A percentile compares a stretch with the other conserved stretches of the same genome.
Conservation (phyloP, 35 echinoderm and acorn worm genomes). For the Amphiura filiformis region DNA sequence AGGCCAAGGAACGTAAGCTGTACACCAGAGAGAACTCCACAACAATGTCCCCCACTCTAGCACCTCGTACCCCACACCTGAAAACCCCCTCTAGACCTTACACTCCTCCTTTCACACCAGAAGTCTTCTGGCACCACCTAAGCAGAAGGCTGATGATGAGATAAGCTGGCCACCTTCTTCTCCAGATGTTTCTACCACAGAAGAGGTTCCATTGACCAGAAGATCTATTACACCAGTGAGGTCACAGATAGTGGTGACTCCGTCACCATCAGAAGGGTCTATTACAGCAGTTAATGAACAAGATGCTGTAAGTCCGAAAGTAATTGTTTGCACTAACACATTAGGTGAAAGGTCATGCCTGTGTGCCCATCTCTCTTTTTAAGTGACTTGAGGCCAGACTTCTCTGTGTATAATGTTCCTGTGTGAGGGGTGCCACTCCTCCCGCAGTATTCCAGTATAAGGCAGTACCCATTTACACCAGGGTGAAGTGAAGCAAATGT, state of each 20-base stretch:
- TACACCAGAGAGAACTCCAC: background rate
- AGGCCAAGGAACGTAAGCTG: background rate
- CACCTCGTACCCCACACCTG: background rate
- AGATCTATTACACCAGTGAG: background rate
- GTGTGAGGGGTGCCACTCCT: too few relatives aligned
- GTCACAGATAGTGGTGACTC: background rate
- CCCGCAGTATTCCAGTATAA: too few relatives aligned
- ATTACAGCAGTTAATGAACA: too few relatives aligned
- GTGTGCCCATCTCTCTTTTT: too few relatives aligned
- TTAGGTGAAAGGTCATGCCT: too few relatives aligned
- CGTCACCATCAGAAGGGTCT: too few relatives aligned
- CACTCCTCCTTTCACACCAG: background rate
- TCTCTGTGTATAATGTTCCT: too few relatives aligned
- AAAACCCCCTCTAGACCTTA: background rate
- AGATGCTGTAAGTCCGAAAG: too few relatives aligned
- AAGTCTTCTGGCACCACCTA: constrained; percentile 10
- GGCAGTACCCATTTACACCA: too few relatives aligned
- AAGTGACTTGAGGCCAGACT: too few relatives aligned
- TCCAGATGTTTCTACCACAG: background rate
- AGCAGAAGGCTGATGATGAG: background rate
- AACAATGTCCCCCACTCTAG: background rate
- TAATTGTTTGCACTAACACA: too few relatives aligned
- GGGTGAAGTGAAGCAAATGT: too few relatives aligned
- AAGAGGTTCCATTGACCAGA: background rate
- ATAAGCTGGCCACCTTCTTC: background rate